Evolutionary conservation across 2,113 vertebrate genomes (phyloP).

Genomic region (Capreolus pygargus): DNA sequence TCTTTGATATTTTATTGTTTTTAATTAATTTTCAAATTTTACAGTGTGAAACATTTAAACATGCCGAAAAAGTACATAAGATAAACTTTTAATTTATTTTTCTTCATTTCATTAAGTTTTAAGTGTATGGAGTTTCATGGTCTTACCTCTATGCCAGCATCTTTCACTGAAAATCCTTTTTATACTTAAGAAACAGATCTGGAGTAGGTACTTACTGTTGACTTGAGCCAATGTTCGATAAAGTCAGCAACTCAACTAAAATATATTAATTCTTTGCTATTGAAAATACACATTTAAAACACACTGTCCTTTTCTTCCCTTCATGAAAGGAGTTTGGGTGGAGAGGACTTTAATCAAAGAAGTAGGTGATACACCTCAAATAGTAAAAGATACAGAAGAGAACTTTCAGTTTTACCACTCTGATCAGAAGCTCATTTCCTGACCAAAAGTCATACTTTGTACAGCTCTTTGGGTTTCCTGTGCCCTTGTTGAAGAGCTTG

Average conservation of each 20-base stretch:
- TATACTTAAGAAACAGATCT: conserved; percentile 1
- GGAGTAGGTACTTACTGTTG: neutral
- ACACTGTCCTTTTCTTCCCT: neutral
- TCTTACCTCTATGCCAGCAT: neutral
- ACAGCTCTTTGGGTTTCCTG: conserved; percentile 29
- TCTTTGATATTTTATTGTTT: conserved; percentile 5
- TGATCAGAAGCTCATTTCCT: conserved; percentile 51
- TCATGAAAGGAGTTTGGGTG: neutral
- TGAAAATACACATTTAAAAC: neutral
- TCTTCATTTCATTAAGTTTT: neutral
- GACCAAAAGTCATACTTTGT: conserved; percentile 40
- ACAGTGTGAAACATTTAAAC: neutral
- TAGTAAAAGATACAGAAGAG: conserved; percentile 5
- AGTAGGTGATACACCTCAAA: neutral
- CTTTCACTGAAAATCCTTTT: neutral
- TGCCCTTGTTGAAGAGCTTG: neutral
- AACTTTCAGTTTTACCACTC: conserved; percentile 30
- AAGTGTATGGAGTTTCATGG: neutral
- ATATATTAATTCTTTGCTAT: neutral
- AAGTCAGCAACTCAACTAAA: neutral
- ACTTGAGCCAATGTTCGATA: neutral
- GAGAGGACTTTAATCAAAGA: conserved; percentile 4
- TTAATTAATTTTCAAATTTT: neutral
- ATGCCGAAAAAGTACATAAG: neutral
- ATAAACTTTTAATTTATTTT: neutral